Evolutionary conservation across 2,113 vertebrate genomes (phyloP).

Genomic region (Scolopax mira): DNA sequence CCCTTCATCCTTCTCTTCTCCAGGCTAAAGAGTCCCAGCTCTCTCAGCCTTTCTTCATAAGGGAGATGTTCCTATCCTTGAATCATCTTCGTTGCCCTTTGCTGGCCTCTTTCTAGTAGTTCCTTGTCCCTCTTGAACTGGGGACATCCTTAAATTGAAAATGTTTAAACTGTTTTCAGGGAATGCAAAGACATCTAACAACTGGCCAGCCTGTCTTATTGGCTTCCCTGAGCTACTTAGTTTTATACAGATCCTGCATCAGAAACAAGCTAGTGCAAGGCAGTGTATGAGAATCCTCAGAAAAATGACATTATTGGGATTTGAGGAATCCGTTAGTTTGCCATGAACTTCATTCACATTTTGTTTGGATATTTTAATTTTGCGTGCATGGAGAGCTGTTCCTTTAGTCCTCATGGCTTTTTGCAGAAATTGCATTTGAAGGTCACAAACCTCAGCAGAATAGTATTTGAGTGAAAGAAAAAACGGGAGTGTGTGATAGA

Average conservation of each 20-base stretch:
- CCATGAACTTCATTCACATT: neutral
- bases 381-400: neutral
- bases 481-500: neutral
- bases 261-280: neutral
- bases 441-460: neutral
- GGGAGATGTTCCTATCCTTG: too few relatives aligned
- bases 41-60: too few relatives aligned
- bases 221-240: neutral
- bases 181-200: neutral
- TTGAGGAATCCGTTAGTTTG: neutral
- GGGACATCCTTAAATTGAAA: too few relatives aligned
- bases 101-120: too few relatives aligned
- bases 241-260: neutral
- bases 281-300: neutral
- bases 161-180: neutral
- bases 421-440: neutral
- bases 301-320: neutral
- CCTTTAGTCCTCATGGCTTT: neutral
- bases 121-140: too few relatives aligned
- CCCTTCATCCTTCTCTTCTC: too few relatives aligned
- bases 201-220: neutral
- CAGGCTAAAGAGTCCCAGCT: too few relatives aligned
- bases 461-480: neutral
- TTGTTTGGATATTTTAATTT: neutral
- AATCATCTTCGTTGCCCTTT: too few relatives aligned